Base-by-base conservation (phyloP, 2,113 vertebrate species). In the Piliocolobus tephrosceles region DNA sequence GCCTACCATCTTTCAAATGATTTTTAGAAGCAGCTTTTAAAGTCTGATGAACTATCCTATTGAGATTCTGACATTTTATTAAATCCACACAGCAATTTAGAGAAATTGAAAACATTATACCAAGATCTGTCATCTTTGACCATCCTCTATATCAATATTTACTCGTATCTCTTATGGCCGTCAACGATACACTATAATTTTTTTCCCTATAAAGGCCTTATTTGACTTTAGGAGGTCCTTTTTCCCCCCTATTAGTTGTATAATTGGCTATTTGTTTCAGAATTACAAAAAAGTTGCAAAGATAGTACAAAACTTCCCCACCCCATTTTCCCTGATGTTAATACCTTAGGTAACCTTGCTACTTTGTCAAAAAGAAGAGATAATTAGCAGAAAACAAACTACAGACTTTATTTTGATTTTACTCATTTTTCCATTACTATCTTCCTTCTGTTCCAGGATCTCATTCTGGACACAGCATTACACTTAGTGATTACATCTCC, bases 1-100 rank as follows among this genome's bases (percentile, higher is more conserved):
- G 73, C 52, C 68, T 10, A 79, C 47, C n/a, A 27, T 55, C 38
- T 94, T 92, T 55, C 73, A 92, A 96, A 72, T 45, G 14, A 55
- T 45, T 89, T 87, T 78, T 40, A 84, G 70, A 82, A 90, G 87
- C 17, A 85, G 90, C 50, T 87, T 82, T 68, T 96, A 16, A 35
- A 40, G 8, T 89, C 23, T 90, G 95, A 86, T 92, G 32, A 70
- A 90, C 68, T 47, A 72, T 38, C 52, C 75, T 70, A 82, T 32
- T 47, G 38, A 50, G 61, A 90, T 90, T 73, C 66, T 18, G 30
- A 35, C 45, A 78, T 90, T 86, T 90, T 96, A 93, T 82, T 79
- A 91, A 94, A 88, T 72, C 47, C 64, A 79, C 50, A 78, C n/a
- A 75, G 64, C 30, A 79, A 91, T 96, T 79, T 66, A 91, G 64